Evolutionary conservation across 2,113 vertebrate genomes (phyloP).

Genomic region (Miniopterus natalensis): DNA sequence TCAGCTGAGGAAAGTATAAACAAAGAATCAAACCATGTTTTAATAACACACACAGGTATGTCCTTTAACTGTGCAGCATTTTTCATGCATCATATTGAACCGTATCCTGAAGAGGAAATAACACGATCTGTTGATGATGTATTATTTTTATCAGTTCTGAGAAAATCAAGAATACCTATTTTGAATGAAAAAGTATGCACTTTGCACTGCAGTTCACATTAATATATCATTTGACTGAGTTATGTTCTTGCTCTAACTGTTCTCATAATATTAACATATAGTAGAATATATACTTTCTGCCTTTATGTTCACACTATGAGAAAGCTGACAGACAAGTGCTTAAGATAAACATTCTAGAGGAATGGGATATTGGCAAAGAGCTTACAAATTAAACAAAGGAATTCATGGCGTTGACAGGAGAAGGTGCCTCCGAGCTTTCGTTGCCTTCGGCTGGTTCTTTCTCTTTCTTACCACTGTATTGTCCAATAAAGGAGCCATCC

Average conservation of each 20-base stretch:
- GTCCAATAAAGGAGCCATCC: slow-evolving; percentile 99
- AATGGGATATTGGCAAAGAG: slow-evolving; percentile 72
- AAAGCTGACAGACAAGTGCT: slow-evolving; percentile 82
- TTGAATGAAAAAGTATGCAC: slow-evolving; percentile 77
- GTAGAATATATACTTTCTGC: slow-evolving; percentile 77
- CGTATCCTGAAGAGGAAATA: slow-evolving; percentile 83
- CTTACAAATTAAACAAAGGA: slow-evolving; percentile 94
- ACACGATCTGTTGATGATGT: slow-evolving; percentile 65
- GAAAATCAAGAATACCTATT: slow-evolving; percentile 81
- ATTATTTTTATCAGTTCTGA: slow-evolving; percentile 80
- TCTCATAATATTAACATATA: slow-evolving; percentile 83
- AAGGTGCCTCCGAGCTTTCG: slow-evolving; percentile 97
- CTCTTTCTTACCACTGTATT: slow-evolving; percentile 98
- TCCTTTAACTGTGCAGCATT: slow-evolving; percentile 86
- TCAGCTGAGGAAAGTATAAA: slow-evolving; percentile 89
- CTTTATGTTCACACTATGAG: slow-evolving; percentile 82
- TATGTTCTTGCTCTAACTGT: slow-evolving; percentile 69
- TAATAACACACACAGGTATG: slow-evolving; percentile 87
- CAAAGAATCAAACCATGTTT: slow-evolving; percentile 88
- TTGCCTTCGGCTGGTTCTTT: slow-evolving; percentile 95
- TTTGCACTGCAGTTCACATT: slow-evolving; percentile 76
- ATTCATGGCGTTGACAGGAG: slow-evolving; percentile 98
- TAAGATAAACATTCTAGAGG: slow-evolving; percentile 81
- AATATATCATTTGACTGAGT: slow-evolving; percentile 74
- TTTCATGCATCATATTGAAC: slow-evolving; percentile 89